Conservation (phyloP, 92 coral and sea anemone species). For the Parazoanthus swiftii region DNA sequence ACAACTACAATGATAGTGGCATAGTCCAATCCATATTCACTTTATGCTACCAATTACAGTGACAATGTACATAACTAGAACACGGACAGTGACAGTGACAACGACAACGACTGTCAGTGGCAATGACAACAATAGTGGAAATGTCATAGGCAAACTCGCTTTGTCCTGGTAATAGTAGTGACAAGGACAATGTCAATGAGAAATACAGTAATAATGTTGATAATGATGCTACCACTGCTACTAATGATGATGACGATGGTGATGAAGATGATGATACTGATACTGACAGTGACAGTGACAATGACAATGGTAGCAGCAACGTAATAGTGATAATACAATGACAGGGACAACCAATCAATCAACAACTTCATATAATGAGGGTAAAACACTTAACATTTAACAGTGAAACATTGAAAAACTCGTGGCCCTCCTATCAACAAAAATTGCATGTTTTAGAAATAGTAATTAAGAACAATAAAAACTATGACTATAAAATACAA, state of each 20-base stretch:
- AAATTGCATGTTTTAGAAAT: too few species aligned
- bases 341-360: too few species aligned
- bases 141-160: neutral
- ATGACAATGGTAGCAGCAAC: neutral
- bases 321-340: too few species aligned
- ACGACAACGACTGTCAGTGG: neutral
- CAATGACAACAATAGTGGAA: neutral
- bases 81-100: neutral
- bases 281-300: neutral
- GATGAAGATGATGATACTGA: too few species aligned
- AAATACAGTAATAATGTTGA: neutral
- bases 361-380: too few species aligned
- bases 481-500: too few species aligned
- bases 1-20: too few species aligned
- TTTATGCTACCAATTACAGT: conserved; percentile 30
- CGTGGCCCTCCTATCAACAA: too few species aligned
- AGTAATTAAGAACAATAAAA: too few species aligned
- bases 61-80: neutral
- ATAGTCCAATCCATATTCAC: conserved; percentile 1
- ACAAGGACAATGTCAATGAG: neutral
- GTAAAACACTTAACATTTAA: too few species aligned
- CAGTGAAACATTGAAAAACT: too few species aligned
- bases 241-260: neutral
- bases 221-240: too few species aligned
- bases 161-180: neutral